Percentiles rank a stretch among this genome's conserved stretches.
Conservation (phyloP, 2,888 invertebrate genomes). For the Silvanus unidentatus region DNA sequence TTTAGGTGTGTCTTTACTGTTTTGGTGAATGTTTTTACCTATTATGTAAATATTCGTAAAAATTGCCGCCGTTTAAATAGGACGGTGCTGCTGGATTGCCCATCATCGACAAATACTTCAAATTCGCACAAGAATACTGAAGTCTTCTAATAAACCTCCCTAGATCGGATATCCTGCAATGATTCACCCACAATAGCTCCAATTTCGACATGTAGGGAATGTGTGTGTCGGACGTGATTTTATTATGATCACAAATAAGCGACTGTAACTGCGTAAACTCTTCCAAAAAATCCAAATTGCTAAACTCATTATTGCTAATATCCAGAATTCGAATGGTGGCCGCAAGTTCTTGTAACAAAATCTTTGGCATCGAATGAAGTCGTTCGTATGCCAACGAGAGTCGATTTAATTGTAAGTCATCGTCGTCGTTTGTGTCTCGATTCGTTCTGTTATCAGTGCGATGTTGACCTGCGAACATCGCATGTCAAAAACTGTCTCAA, state of each 20-base stretch:
- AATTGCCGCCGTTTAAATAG: slow-evolving; percentile 68
- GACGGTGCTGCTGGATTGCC: slow-evolving; percentile 79
- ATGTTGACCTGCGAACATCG: background rate
- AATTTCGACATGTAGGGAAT: slow-evolving; percentile 69
- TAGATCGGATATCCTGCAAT: slow-evolving; percentile 55
- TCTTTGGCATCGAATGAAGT: slow-evolving; percentile 58
- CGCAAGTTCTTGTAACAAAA: slow-evolving; percentile 58
- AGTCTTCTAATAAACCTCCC: slow-evolving; percentile 69
- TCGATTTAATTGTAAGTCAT: slow-evolving; percentile 51
- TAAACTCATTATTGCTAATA: slow-evolving; percentile 68
- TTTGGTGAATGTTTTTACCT: slow-evolving; percentile 56
- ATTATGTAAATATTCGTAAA: slow-evolving; percentile 70
- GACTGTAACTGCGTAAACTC: slow-evolving; percentile 69
- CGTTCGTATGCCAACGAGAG: slow-evolving; percentile 67
- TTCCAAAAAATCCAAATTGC: slow-evolving; percentile 66
- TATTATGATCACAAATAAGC: slow-evolving; percentile 76
- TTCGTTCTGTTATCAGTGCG: slow-evolving; percentile 3
- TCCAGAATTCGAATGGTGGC: slow-evolving; percentile 60
- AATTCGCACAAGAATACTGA: slow-evolving; percentile 63
- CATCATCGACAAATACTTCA: slow-evolving; percentile 75
- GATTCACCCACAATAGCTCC: slow-evolving; percentile 70
- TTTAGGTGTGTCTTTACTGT: no score
- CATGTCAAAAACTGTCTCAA: background rate
- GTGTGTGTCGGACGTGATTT: slow-evolving; percentile 60
- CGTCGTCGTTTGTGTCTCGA: slow-evolving; percentile 25